Conservation (phyloP, 2,797 vertebrate genomes). For the Menidia menidia region DNA sequence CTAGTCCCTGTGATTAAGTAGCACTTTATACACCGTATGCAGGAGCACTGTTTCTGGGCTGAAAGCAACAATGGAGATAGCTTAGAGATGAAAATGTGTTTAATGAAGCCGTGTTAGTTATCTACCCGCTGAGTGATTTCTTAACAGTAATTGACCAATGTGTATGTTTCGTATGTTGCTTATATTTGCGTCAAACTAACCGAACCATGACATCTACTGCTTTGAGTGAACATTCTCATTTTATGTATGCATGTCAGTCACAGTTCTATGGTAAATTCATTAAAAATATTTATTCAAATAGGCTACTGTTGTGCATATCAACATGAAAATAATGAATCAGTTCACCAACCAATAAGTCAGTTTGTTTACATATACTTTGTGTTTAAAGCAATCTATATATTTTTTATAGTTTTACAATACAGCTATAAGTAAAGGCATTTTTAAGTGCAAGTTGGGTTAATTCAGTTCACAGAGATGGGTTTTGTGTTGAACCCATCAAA, state of each 20-base stretch:
- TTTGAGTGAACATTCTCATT: neutral
- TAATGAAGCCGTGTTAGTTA: slow-evolving; percentile 30
- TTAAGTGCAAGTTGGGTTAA: neutral
- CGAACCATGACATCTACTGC: slow-evolving; percentile 6
- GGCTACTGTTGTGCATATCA: neutral
- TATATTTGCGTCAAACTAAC: slow-evolving; percentile 6
- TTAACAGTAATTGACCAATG: slow-evolving; percentile 14
- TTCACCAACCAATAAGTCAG: neutral
- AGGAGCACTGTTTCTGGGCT: slow-evolving; percentile 20
- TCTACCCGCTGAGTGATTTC: slow-evolving; percentile 20
- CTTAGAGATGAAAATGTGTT: slow-evolving; percentile 19
- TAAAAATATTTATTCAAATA: neutral
- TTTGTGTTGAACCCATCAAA: neutral
- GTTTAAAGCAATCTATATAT: too few relatives aligned
- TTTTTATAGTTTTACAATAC: neutral
- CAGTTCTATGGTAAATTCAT: too few relatives aligned
- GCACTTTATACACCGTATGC: slow-evolving; percentile 28
- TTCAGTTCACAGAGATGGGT: too few relatives aligned
- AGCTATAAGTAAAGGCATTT: neutral
- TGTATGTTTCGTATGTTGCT: slow-evolving; percentile 7
- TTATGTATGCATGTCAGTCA: neutral
- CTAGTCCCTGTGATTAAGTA: slow-evolving; percentile 37
- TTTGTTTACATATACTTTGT: neutral
- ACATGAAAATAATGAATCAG: too few relatives aligned
- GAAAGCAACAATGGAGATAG: slow-evolving; percentile 26